Conservation (phyloP, 2,888 invertebrate species). For the Galeopsomyia nigrocyanea region DNA sequence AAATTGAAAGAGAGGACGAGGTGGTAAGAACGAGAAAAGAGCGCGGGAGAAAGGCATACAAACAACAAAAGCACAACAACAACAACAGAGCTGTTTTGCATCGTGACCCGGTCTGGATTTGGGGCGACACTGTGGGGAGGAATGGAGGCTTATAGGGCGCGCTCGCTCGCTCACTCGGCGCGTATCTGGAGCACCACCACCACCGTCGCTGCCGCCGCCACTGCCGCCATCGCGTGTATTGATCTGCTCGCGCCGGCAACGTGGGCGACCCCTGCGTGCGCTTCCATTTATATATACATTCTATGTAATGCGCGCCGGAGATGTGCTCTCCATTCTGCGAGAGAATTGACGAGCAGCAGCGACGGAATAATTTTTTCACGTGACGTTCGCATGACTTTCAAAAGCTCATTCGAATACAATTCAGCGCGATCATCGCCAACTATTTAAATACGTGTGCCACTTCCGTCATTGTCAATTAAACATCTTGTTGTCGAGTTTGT, state of each 20-base stretch:
- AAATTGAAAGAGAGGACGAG: slow-evolving; percentile 4
- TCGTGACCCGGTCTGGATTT: slow-evolving; percentile 50
- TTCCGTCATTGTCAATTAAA: too few relatives aligned
- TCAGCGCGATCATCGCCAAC: too few relatives aligned
- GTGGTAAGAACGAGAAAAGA: too few relatives aligned
- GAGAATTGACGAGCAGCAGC: too few relatives aligned
- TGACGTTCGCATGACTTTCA: too few relatives aligned
- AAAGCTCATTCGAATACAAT: too few relatives aligned
- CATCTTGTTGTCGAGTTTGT: too few relatives aligned
- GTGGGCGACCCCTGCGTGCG: neutral
- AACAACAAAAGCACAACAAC: too few relatives aligned
- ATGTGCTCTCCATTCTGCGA: too few relatives aligned
- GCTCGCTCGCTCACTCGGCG: slow-evolving; percentile 30
- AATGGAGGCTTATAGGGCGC: slow-evolving; percentile 62
- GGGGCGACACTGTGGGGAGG: slow-evolving; percentile 50
- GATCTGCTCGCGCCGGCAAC: neutral
- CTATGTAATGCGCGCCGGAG: neutral
- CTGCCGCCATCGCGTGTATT: neutral
- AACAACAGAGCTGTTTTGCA: neutral
- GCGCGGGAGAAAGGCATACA: too few relatives aligned
- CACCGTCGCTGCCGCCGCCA: neutral
- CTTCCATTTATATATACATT: slow-evolving; percentile 1
- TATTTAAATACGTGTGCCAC: too few relatives aligned
- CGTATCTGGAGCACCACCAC: slow-evolving; percentile 28
- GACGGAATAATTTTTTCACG: too few relatives aligned